Conservation (phyloP, 2,888 invertebrate species). For the Tanytarsus gracilentus region DNA sequence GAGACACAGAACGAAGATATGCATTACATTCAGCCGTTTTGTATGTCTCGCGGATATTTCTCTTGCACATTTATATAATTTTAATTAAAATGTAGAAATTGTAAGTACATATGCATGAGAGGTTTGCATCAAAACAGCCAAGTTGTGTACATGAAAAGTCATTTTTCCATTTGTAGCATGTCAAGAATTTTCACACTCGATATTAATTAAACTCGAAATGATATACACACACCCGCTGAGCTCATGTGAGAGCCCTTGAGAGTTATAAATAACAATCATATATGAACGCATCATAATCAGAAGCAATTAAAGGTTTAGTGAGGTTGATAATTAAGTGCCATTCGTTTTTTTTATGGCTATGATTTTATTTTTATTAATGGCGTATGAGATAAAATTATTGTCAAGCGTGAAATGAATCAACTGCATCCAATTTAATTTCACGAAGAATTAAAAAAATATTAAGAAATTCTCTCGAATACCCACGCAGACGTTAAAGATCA, state of each 20-base stretch:
- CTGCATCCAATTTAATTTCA: too few species aligned
- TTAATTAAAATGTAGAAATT: not conserved
- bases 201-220: constrained; percentile 8
- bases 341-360: too few species aligned
- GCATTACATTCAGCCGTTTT: too few species aligned
- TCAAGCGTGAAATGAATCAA: too few species aligned
- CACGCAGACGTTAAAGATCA: too few species aligned
- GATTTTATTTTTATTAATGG: too few species aligned
- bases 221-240: not conserved
- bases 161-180: not conserved
- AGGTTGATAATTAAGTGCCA: not conserved
- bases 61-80: not conserved
- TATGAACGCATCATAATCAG: not conserved
- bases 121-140: not conserved
- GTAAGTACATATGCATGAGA: not conserved
- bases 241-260: not conserved
- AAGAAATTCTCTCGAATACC: too few species aligned
- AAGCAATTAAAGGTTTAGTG: not conserved
- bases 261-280: not conserved
- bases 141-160: too few species aligned
- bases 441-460: too few species aligned
- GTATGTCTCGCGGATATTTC: not conserved
- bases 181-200: constrained; percentile 11
- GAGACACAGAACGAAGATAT: too few species aligned
- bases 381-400: too few species aligned